Conservation (phyloP, 2,888 invertebrate genomes). For the Lordiphosa andalusiaca region DNA sequence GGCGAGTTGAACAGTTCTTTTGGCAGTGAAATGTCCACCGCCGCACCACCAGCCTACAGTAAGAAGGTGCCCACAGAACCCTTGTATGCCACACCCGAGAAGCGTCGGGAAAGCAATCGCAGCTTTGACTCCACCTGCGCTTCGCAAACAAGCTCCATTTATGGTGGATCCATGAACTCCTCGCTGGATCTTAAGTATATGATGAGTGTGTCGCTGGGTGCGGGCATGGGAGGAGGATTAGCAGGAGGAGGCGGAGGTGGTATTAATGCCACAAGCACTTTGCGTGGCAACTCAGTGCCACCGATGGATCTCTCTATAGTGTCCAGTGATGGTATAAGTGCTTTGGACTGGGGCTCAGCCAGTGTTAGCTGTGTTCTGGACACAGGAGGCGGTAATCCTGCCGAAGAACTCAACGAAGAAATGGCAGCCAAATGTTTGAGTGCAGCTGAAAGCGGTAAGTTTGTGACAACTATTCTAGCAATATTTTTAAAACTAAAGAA, state of each 20-base stretch:
- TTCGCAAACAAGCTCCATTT: conserved; percentile 76
- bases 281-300: conserved; percentile 63
- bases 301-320: conserved; percentile 68
- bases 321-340: conserved; percentile 61
- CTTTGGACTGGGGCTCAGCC: conserved; percentile 61
- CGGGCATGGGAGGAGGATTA: conserved; percentile 8
- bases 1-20: conserved; percentile 77
- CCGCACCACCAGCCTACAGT: conserved; percentile 27
- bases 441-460: conserved; percentile 78
- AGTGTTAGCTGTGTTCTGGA: conserved; percentile 54
- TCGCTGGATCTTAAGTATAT: conserved; percentile 73
- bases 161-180: conserved; percentile 76
- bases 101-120: conserved; percentile 73
- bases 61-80: conserved; percentile 54
- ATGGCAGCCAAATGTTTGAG: conserved; percentile 73
- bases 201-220: conserved; percentile 58
- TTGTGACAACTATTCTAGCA: not conserved
- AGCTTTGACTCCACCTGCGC: conserved; percentile 77
- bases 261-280: conserved; percentile 45
- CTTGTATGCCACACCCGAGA: conserved; percentile 77
- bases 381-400: conserved; percentile 54
- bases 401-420: conserved; percentile 77
- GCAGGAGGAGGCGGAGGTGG: conserved; percentile 6
- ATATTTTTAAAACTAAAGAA: too few species aligned
- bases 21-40: conserved; percentile 55